Conservation (phyloP, 2,888 invertebrate genomes). For the Drosophila demipolita region DNA sequence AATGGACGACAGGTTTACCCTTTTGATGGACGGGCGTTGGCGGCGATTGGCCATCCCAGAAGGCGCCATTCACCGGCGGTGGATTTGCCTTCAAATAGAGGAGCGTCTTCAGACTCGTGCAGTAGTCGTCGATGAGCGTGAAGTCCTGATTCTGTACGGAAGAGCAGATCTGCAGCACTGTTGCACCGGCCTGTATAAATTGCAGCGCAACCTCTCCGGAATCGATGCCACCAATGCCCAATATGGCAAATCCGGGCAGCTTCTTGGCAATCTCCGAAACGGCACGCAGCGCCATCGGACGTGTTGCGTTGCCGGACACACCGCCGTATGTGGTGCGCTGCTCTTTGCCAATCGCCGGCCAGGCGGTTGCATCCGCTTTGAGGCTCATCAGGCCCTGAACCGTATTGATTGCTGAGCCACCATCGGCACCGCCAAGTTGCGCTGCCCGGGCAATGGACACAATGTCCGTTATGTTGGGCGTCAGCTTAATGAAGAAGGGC, state of each 20-base stretch:
- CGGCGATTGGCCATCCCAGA: slow-evolving; percentile 98
- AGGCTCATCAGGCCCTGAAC: slow-evolving; percentile 97
- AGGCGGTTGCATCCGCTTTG: slow-evolving; percentile 92
- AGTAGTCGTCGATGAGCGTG: slow-evolving; percentile 97
- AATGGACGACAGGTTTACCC: slow-evolving; percentile 92
- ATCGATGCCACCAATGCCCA: slow-evolving; percentile 99
- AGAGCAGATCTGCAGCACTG: slow-evolving; percentile 97
- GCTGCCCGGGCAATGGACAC: slow-evolving; percentile 95
- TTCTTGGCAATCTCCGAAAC: slow-evolving; percentile 94
- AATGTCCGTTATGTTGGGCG: slow-evolving; percentile 98
- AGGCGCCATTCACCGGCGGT: slow-evolving; percentile 85
- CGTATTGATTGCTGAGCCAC: slow-evolving; percentile 99
- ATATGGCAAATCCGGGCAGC: slow-evolving; percentile 94
- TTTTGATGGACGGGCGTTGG: slow-evolving; percentile 95
- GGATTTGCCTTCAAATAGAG: slow-evolving; percentile 91
- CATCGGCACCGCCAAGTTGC: slow-evolving; percentile 94
- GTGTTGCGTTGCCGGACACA: slow-evolving; percentile 96
- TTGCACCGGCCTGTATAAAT: slow-evolving; percentile 96
- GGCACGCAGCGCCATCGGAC: slow-evolving; percentile 96
- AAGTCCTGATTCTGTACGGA: slow-evolving; percentile 99
- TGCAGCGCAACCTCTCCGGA: slow-evolving; percentile 98
- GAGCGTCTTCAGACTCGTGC: slow-evolving; percentile 93
- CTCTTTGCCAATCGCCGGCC: slow-evolving; percentile 94
- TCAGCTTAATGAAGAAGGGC: slow-evolving; percentile 98
- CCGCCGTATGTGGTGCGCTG: slow-evolving; percentile 97